Conservation (phyloP, 2,888 invertebrate genomes). For the Pachycephus smyrnensis region DNA sequence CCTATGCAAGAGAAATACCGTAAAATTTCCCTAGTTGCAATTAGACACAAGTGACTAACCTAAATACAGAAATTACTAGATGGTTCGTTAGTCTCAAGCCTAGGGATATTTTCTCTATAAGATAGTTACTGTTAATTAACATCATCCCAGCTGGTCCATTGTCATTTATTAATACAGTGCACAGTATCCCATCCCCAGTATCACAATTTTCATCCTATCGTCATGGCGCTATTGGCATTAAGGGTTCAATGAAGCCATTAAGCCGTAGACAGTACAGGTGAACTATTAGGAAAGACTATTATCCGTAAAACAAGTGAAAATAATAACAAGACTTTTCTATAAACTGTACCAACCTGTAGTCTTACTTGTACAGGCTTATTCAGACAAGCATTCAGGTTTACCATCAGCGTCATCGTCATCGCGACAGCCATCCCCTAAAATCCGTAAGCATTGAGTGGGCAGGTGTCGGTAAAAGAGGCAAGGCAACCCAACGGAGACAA, state of each 20-base stretch:
- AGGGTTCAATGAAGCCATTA: background rate
- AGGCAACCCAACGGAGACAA: slow-evolving; percentile 16
- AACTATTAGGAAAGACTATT: background rate
- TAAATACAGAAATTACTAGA: background rate
- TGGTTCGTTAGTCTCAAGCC: background rate
- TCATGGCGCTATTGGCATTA: background rate
- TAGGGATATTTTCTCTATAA: background rate
- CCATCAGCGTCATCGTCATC: background rate
- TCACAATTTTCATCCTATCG: background rate
- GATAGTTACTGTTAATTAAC: background rate
- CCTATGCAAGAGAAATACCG: background rate
- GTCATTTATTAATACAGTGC: background rate
- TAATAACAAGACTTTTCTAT: background rate
- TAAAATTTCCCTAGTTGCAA: background rate
- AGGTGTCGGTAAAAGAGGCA: background rate
- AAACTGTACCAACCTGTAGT: background rate
- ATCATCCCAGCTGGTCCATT: background rate
- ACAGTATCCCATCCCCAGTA: background rate
- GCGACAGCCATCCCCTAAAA: background rate
- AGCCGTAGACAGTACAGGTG: background rate
- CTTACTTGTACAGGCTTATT: background rate
- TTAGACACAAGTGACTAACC: background rate
- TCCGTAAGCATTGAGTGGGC: background rate
- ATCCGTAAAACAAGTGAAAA: background rate
- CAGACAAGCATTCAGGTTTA: background rate